Base-by-base conservation (phyloP, 2,113 vertebrate genomes). In the Ramphastos sulfuratus region DNA sequence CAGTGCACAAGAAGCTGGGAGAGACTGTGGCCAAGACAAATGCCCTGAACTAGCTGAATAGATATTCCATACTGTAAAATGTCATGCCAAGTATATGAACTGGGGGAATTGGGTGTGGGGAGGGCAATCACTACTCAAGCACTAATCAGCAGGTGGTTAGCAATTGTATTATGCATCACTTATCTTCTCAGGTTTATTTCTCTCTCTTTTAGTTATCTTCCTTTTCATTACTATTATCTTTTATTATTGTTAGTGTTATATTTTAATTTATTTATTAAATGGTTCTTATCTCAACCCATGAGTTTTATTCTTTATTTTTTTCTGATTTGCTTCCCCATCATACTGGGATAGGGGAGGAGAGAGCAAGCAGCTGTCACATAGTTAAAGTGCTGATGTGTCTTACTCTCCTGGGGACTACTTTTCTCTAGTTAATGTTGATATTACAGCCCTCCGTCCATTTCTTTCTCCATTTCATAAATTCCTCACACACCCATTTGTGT, bases 351-450 rank as follows among this genome's bases (percentile, higher is more conserved):
- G 39, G 28, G 17, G 31, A 66, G 39, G 28, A 66, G 42, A 30
- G 30, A 44, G 39, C 2, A 28, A 66, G 39, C 19, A 44, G 27
- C 64, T 66, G 12, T 58, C n/a, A 12, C 39, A 14, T 30, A 74
- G 70, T 71, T 77, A 37, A 76, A 70, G 44, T 30, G 20, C 24
- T 54, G 66, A 39, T 84, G 7, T 50, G 33, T 75, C 28, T 35
- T 71, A 17, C 23, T 85, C 10, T 85, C 58, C 9, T 66, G 42
- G 42, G 50, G 46, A 50, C 58, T 54, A 9, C 50, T 71, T 77
- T 58, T 80, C 82, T 23, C 82, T 93, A 44, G 35, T 87, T 82
- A 48, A 52, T 77, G 65, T 95, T 91, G 54, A 54, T 84, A 66
- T 95, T 85, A 66, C 0, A 0, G 12, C 24, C 67, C 46, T 61